Evolutionary conservation across 2,113 vertebrate species (phyloP).

Genomic region (Oncorhynchus kisutch): DNA sequence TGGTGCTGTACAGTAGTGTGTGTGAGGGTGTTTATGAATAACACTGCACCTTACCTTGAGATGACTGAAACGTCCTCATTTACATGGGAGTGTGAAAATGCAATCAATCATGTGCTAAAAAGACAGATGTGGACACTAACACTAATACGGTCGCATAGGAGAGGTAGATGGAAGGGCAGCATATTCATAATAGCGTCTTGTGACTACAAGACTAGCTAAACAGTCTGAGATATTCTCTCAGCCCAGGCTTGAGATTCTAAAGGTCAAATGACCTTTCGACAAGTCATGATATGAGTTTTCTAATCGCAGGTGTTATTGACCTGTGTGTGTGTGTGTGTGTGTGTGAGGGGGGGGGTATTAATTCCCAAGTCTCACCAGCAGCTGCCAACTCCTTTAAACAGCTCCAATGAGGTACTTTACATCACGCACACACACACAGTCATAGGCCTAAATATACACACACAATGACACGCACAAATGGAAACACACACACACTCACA

Average conservation of each 20-base stretch:
- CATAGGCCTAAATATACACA: neutral
- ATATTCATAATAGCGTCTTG: constrained; percentile 44
- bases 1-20: constrained; percentile 41
- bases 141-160: neutral
- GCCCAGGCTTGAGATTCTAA: too few relatives aligned
- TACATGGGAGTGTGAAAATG: constrained; percentile 73
- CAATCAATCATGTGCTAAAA: constrained; percentile 70
- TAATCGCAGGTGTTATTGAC: neutral
- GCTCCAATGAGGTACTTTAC: constrained; percentile 79
- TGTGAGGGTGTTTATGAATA: too few relatives aligned
- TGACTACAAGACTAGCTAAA: too few relatives aligned
- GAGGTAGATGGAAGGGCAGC: constrained; percentile 42
- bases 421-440: constrained; percentile 36
- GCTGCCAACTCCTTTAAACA: constrained; percentile 81
- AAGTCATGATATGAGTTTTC: neutral
- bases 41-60: constrained; percentile 63
- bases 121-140: constrained; percentile 50
- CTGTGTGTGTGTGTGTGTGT: neutral
- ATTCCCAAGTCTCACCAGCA: constrained; percentile 73
- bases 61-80: constrained; percentile 73
- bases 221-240: too few relatives aligned
- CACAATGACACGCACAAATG: neutral
- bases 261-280: neutral
- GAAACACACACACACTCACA: neutral
- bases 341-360: neutral